Evolutionary conservation across 1,140 invertebrate genomes (phyloP).

Genomic region (Aphelenchoides besseyi): DNA sequence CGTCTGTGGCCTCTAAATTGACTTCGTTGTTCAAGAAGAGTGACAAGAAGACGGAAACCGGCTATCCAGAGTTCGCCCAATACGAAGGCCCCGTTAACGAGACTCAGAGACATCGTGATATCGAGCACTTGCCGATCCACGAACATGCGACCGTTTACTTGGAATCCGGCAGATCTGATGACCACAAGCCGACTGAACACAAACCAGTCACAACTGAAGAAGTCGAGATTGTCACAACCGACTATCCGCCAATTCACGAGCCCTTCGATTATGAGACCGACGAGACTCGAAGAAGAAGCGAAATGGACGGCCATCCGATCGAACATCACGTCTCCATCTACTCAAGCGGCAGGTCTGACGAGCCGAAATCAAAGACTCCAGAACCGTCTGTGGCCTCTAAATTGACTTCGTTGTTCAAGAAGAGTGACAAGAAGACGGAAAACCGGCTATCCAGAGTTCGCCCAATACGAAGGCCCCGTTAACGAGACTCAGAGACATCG

Average conservation of each 20-base stretch:
- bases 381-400: too few relatives aligned
- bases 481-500: too few relatives aligned
- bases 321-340: not conserved
- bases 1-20: too few relatives aligned
- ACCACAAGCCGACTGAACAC: not conserved
- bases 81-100: not conserved
- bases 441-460: too few relatives aligned
- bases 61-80: not conserved
- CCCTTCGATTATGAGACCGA: not conserved
- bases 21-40: too few relatives aligned
- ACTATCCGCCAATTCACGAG: not conserved
- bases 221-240: not conserved
- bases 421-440: too few relatives aligned
- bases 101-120: not conserved
- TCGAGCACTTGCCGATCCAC: not conserved
- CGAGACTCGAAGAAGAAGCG: not conserved
- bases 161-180: not conserved
- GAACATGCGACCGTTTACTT: too few relatives aligned
- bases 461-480: too few relatives aligned
- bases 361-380: not conserved
- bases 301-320: not conserved
- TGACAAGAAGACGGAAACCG: not conserved
- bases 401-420: too few relatives aligned
- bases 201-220: not conserved
- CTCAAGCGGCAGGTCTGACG: not conserved